These are phyloP conservation scores for Zygogramma bicolorata DNA, from an alignment of 2,888 invertebrate species.

Conservation along the genomic window DNA sequence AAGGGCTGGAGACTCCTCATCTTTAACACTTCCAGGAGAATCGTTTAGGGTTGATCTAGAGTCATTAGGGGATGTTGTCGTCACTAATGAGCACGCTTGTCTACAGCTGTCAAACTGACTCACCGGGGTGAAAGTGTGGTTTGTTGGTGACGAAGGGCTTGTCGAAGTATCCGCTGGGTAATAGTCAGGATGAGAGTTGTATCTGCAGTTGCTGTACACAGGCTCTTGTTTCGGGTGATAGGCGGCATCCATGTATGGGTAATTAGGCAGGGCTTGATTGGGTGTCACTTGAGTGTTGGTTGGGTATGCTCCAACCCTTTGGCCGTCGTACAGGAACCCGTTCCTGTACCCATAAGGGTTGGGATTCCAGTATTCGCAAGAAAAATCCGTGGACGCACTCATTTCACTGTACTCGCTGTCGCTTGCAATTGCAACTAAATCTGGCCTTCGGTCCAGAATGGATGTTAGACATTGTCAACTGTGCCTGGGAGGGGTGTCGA, in stretches of 20 bases:
- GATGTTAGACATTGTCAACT: slow-evolving; percentile 67
- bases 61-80: slow-evolving; percentile 47
- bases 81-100: slow-evolving; percentile 49
- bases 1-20: slow-evolving; percentile 70
- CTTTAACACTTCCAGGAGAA: slow-evolving; percentile 37
- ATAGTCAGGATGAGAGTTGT: slow-evolving; percentile 35
- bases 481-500: slow-evolving; percentile 64
- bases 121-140: slow-evolving; percentile 47
- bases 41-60: slow-evolving; percentile 33
- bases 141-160: slow-evolving; percentile 49
- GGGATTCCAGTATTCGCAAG: slow-evolving; percentile 62
- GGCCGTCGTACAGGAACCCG: slow-evolving; percentile 41
- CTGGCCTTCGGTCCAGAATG: slow-evolving; percentile 62
- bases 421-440: slow-evolving; percentile 55
- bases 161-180: too few relatives aligned
- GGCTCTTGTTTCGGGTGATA: slow-evolving; percentile 47
- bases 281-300: slow-evolving; percentile 25
- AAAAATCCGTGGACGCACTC: slow-evolving; percentile 59
- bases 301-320: slow-evolving; percentile 28
- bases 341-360: slow-evolving; percentile 43
- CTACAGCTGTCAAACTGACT: slow-evolving; percentile 55
- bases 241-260: slow-evolving; percentile 32
- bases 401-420: slow-evolving; percentile 52
- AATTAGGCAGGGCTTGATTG: slow-evolving; percentile 41
- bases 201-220: slow-evolving; percentile 51